Evolutionary conservation across 37 sponge, comb jelly and placozoan species (phyloP), one percentile per base, ranked within the genome.

Genomic region (Geodia barretti): DNA sequence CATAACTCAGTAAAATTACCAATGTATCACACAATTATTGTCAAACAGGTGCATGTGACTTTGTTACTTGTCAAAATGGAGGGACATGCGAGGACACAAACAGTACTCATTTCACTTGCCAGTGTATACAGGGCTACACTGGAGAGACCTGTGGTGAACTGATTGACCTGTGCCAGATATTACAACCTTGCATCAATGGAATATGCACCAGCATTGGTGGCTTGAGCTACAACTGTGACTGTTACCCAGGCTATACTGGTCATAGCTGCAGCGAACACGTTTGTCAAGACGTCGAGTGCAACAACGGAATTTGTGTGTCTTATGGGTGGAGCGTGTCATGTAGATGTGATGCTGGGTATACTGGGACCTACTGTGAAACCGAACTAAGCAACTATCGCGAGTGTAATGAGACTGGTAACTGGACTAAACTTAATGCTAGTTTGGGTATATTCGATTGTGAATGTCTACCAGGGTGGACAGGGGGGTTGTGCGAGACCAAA

Each of bases 181-280:
- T 28, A 58, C 4, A 47, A 47, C 54, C 75, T 26, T 75, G 60
- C 23, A 40, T 47, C 58, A 75, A 47, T 75, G 75, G 58, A 5
- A 75, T 60, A 30, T 75, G 75, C 61, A 58, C n/a, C 26, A 34
- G 29, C 1, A 42, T 21, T 29, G 4, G 4, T 75, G 59, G 30
- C 43, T 1, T 60, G 11, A 1, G 19, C 29, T 41, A 40, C 4
- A 54, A 26, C 26, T 54, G 60, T 7, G 42, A 23, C 28, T 75
- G 75, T 75, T 14, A 40, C 30, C 33, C 34, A 59, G 75, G 75
- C 24, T 75, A 41, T 58, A 75, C 75, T 59, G 75, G 75, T 75
- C 0, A 19, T 23, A 75, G 23, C 60, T 75, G 75, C 31, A 47
- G 60, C 29, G 60, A 47, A 32, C 58, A 17, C 60, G 3, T 75